Base-by-base conservation (phyloP, 2,888 invertebrate genomes). In the Bembecia ichneumoniformis region DNA sequence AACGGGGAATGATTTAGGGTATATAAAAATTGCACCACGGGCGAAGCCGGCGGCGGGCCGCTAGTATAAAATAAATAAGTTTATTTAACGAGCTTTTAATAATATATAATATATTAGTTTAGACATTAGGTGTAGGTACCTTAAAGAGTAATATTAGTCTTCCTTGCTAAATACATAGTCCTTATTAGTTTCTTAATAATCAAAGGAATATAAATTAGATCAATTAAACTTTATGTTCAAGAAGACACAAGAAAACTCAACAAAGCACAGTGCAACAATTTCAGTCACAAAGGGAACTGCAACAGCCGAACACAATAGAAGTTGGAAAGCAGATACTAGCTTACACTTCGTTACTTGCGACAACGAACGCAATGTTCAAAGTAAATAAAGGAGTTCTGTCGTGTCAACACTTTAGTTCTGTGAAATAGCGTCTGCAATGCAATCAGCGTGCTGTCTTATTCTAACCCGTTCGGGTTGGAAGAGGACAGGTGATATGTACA, bases 391-490 rank as follows among this genome's bases (percentile, higher is more conserved):
- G 56, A 47, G 51, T 48, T 49, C 50, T 47, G 50, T 51, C 55
- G 53, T 54, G 50, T 55, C 56, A 50, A 56, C 57, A 56, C 58
- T 58, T 58, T 66, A 65, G 63, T 74, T 74, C 76, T 68, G 48
- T 62, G 75, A 78, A 78, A 80, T 80, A 76, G 66, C 78, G 67
- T 68, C 65, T 60, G 58, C 57, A 54, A 28, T 64, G 67, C 58
- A 58, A 67, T 57, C 45, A 47, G 52, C 28, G 34, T 47, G 46
- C 44, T 36, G 40, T 55, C 47, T 28, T 65, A 55, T 47, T 74
- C 57, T 46, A 49, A 57, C 57, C 17, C 16, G 3, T 3, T 13
- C n/a, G 13, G n/a, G n/a, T 40, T 40, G 13, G 11, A 40, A 5
- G n/a, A 40, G 40, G 40, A 40, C 40, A 40, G 40, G 40, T 13